Percentiles rank a stretch among this genome's conserved stretches.
These are phyloP conservation scores for Cryptotis parvus DNA, from an alignment of 2,113 vertebrate species.

Conservation along the genomic window DNA sequence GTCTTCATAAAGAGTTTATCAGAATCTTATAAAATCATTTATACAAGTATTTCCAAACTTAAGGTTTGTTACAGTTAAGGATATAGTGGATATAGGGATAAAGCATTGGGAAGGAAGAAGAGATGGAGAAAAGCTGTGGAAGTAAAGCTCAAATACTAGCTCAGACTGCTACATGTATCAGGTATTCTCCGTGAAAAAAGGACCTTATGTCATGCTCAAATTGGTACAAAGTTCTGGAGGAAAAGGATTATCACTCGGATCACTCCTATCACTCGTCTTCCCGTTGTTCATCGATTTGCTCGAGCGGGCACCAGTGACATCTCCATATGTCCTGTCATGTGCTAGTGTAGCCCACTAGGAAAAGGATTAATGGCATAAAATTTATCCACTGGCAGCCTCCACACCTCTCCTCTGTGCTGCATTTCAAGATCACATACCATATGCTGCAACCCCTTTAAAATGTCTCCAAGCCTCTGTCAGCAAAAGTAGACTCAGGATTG, in stretches of 20 bases:
- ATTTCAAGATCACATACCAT: not conserved
- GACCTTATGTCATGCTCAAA: not conserved
- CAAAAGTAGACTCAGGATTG: not conserved
- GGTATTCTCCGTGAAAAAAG: not conserved
- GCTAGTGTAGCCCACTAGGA: no score
- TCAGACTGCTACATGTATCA: not conserved
- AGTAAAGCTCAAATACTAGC: not conserved
- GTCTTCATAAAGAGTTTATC: conserved; percentile 23
- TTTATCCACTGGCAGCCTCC: not conserved
- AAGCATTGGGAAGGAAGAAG: not conserved
- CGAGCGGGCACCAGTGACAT: no score
- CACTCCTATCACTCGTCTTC: no score
- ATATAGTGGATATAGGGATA: not conserved
- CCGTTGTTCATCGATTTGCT: no score
- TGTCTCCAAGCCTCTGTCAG: not conserved
- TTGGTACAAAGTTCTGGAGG: not conserved
- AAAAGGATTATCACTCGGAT: no score
- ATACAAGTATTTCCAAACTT: conserved; percentile 26
- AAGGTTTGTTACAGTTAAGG: conserved; percentile 7
- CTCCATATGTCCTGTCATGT: no score
- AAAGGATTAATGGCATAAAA: not conserved
- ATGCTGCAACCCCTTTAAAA: not conserved
- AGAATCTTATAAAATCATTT: conserved; percentile 40
- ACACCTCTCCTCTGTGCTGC: rapidly evolving
- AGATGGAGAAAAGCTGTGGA: not conserved